Conservation (phyloP, 2,888 invertebrate species). For the Antheraea yamamai region DNA sequence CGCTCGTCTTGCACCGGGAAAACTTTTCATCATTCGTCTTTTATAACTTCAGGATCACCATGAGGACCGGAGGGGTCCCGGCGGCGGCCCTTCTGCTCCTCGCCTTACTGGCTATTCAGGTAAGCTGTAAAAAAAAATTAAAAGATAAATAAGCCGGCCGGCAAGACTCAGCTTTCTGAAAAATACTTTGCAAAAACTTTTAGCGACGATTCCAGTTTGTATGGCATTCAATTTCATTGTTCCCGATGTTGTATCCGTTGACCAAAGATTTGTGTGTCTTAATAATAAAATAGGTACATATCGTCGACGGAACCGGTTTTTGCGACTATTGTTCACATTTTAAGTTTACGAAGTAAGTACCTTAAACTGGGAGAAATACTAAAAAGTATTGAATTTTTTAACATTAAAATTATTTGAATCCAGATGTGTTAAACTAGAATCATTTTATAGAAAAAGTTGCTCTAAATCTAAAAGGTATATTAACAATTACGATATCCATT, state of each 20-base stretch:
- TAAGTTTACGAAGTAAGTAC: conserved; percentile 17
- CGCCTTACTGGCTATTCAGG: conserved; percentile 43
- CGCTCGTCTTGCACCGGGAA: conserved; percentile 48
- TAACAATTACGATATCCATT: conserved; percentile 15
- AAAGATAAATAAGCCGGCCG: not conserved
- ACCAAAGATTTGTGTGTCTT: conserved; percentile 16
- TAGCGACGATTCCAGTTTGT: conserved; percentile 16
- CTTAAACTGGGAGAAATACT: not conserved
- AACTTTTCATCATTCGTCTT: conserved; percentile 59
- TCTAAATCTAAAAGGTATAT: conserved; percentile 16
- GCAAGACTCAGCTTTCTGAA: conserved; percentile 2
- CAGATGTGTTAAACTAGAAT: not conserved
- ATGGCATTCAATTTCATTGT: conserved; percentile 17
- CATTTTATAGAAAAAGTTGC: not conserved
- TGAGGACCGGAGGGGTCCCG: conserved; percentile 60
- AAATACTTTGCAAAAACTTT: conserved; percentile 24
- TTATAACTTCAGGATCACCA: conserved; percentile 43
- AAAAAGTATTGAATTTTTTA: conserved; percentile 6
- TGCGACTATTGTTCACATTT: conserved; percentile 21
- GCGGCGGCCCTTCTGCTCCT: conserved; percentile 57
- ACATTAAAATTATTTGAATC: not conserved
- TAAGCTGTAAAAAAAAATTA: conserved; percentile 33
- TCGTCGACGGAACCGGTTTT: conserved; percentile 38
- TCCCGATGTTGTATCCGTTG: conserved; percentile 20
- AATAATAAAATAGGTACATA: conserved; percentile 28